These are phyloP conservation scores for Nesoenas mayeri DNA, from an alignment of 2,113 vertebrate species.

Conservation along the genomic window DNA sequence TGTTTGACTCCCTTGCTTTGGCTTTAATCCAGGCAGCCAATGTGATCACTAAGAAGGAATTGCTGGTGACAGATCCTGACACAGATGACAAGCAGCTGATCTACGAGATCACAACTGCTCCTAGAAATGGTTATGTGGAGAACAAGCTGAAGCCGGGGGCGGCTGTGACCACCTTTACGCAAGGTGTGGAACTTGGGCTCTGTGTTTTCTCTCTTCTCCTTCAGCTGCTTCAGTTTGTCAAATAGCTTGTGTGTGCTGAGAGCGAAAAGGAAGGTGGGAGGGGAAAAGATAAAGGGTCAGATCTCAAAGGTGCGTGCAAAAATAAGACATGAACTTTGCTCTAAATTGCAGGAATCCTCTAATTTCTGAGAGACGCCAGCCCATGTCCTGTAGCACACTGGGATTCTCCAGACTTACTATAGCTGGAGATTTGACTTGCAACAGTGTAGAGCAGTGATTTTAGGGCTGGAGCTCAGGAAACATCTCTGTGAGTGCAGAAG, in stretches of 20 bases:
- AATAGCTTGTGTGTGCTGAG: not conserved
- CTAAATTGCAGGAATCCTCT: not conserved
- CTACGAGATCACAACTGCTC: slow-evolving; percentile 84
- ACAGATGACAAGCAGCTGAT: slow-evolving; percentile 87
- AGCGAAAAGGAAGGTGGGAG: not conserved
- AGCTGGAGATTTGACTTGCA: not conserved
- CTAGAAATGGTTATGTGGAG: slow-evolving; percentile 88
- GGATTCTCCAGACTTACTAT: not conserved
- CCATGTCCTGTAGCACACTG: not conserved
- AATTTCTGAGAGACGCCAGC: accelerated
- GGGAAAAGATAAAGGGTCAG: not conserved
- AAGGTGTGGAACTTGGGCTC: slow-evolving; percentile 77
- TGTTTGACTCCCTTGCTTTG: slow-evolving; percentile 1
- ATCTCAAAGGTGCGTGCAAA: not conserved
- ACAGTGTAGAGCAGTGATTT: not conserved
- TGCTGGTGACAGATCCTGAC: slow-evolving; percentile 90
- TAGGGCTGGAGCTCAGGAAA: not conserved
- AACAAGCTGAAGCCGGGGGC: slow-evolving; percentile 85
- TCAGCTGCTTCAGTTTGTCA: not conserved
- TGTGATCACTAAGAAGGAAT: slow-evolving; percentile 94
- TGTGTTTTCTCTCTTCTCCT: not conserved
- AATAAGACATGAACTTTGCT: not conserved
- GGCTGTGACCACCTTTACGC: slow-evolving; percentile 81
- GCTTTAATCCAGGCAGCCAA: slow-evolving; percentile 86
- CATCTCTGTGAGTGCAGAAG: not conserved